A percentile compares a stretch with the other conserved stretches of the same genome.
Evolutionary conservation across 2,888 invertebrate species (phyloP).

Genomic region (Xanthia togata): DNA sequence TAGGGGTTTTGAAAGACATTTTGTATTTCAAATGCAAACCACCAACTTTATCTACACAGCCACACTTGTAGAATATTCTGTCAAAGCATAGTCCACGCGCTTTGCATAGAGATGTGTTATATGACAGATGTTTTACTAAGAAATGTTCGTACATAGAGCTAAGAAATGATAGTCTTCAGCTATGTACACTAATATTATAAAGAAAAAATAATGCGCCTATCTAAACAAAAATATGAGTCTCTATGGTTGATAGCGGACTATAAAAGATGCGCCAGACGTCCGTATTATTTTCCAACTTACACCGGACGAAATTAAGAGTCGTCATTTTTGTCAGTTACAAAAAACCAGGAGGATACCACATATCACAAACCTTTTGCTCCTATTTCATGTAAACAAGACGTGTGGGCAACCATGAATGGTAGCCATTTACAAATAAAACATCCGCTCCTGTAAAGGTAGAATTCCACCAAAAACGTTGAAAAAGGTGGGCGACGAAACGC

Average conservation of each 20-base stretch:
- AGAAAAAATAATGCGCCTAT: too few relatives aligned
- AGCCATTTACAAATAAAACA: conserved; percentile 52
- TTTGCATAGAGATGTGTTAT: conserved; percentile 51
- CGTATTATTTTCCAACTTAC: too few relatives aligned
- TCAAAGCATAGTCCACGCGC: conserved; percentile 47
- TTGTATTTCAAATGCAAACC: conserved; percentile 45
- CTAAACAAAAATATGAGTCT: too few relatives aligned
- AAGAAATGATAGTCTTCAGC: neutral
- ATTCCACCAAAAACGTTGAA: neutral
- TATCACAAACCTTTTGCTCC: neutral
- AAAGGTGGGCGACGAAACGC: neutral
- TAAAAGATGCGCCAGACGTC: too few relatives aligned
- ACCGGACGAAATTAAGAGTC: too few relatives aligned
- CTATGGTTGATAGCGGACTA: too few relatives aligned
- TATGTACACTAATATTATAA: too few relatives aligned
- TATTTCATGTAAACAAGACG: conserved; percentile 6
- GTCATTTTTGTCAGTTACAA: neutral
- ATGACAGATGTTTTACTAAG: conserved; percentile 33
- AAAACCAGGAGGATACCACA: neutral
- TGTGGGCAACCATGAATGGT: conserved; percentile 7
- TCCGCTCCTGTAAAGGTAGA: neutral
- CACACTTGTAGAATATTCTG: conserved; percentile 60
- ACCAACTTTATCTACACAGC: conserved; percentile 43
- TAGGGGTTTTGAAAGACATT: conserved; percentile 21
- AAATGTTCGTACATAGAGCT: conserved; percentile 27